Percentiles rank a stretch among this genome's conserved stretches.
These are phyloP conservation scores for Peromyscus californicus DNA, from an alignment of 2,113 vertebrate genomes.

Conservation along the genomic window DNA sequence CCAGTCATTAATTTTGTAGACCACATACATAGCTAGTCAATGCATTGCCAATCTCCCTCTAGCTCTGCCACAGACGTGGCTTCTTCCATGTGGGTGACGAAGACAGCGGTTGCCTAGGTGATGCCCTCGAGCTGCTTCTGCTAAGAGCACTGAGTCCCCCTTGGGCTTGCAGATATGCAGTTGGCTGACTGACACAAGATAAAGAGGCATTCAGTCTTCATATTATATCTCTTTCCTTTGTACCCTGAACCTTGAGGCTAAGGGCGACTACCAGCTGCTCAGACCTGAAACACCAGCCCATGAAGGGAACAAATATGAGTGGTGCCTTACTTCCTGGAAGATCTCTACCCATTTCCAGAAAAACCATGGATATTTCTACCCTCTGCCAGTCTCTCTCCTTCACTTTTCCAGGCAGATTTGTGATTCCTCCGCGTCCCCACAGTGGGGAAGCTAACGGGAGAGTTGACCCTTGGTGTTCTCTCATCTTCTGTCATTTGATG, in stretches of 20 bases:
- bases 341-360: neutral
- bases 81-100: neutral
- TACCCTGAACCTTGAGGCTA: neutral
- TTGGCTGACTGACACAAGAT: neutral
- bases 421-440: neutral
- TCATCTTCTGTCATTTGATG: neutral
- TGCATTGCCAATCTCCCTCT: neutral
- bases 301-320: neutral
- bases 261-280: neutral
- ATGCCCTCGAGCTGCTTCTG: neutral
- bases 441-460: neutral
- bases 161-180: neutral
- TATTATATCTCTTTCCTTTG: neutral
- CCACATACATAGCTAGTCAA: neutral
- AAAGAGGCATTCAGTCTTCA: neutral
- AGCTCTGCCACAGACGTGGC: neutral
- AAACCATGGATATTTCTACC: neutral
- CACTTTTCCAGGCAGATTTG: neutral
- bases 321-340: too few species aligned
- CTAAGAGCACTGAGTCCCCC: neutral
- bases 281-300: neutral
- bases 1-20: neutral
- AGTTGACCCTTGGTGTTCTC: neutral
- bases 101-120: neutral
- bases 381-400: neutral